Conservation (phyloP, 1,140 invertebrate genomes). For the Bombus difficillimus region DNA sequence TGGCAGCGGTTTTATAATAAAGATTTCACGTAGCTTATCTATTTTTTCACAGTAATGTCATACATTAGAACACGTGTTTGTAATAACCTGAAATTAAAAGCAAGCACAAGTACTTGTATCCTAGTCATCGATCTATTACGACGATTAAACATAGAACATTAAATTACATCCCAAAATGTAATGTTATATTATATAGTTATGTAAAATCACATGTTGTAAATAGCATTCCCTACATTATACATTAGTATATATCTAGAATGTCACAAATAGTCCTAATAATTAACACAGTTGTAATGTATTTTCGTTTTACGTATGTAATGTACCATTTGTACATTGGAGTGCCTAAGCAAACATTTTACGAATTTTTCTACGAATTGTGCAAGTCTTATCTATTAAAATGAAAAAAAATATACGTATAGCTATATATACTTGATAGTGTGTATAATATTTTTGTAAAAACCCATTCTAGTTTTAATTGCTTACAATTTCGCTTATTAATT, state of each 20-base stretch:
- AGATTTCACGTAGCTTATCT: conserved; percentile 44
- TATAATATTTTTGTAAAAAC: background rate
- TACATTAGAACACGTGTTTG: conserved; percentile 26
- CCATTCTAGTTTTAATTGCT: background rate
- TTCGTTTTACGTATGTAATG: conserved; percentile 53
- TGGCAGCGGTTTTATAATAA: conserved; percentile 63
- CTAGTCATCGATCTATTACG: conserved; percentile 60
- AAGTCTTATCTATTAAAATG: conserved; percentile 61
- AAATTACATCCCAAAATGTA: conserved; percentile 41
- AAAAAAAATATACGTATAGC: conserved; percentile 53
- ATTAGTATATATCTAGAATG: conserved; percentile 44
- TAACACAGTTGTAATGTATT: conserved; percentile 47
- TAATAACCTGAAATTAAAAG: conserved; percentile 13
- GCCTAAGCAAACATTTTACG: conserved; percentile 66
- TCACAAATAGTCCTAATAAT: conserved; percentile 40
- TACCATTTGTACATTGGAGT: conserved; percentile 70
- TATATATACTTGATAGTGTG: conserved; percentile 7
- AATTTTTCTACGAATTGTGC: conserved; percentile 70
- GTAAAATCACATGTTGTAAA: conserved; percentile 66
- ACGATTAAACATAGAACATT: conserved; percentile 17
- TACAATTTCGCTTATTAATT: background rate
- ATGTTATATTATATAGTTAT: conserved; percentile 51
- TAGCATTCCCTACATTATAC: conserved; percentile 72
- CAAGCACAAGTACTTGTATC: conserved; percentile 25
- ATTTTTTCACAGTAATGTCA: conserved; percentile 16